phyloP scores from a whole-genome alignment of 37 sponge, comb jelly and placozoan species.

The Hexactinellida sp. region DNA sequence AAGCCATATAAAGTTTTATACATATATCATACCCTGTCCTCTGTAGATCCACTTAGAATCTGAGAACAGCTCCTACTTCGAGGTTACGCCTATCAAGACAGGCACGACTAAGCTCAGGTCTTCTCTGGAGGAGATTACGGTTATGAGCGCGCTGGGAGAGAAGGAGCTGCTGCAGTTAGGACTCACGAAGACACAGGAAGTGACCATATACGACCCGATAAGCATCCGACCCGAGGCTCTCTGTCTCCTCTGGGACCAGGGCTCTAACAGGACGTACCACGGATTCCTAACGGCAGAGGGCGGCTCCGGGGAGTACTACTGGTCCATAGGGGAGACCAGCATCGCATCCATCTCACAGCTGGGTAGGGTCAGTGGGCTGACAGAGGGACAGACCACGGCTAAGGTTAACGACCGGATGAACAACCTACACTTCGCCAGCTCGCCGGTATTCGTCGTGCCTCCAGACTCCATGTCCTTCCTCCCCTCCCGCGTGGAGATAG shows the following conservation, averaged over 20 bases:
- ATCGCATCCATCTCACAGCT: neutral
- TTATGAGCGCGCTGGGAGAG: slow-evolving; percentile 25
- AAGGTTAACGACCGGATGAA: slow-evolving; percentile 7
- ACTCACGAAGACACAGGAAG: slow-evolving; percentile 32
- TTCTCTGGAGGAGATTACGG: slow-evolving; percentile 33
- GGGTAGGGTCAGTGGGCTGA: neutral
- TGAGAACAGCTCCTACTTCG: slow-evolving; percentile 42
- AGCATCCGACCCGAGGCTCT: slow-evolving; percentile 26
- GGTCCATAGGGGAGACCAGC: slow-evolving; percentile 40
- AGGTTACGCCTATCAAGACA: slow-evolving; percentile 32
- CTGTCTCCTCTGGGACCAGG: slow-evolving; percentile 57
- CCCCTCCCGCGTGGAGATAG: slow-evolving; percentile 46
- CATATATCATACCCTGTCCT: no score
- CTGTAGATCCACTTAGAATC: slow-evolving; percentile 24
- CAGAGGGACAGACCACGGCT: neutral
- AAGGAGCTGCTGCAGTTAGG: slow-evolving; percentile 23
- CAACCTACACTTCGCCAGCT: neutral
- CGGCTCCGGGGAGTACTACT: slow-evolving; percentile 64
- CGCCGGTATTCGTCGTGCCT: slow-evolving; percentile 54
- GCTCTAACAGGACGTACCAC: slow-evolving; percentile 20
- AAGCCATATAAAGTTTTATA: neutral
- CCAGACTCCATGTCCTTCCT: slow-evolving; percentile 54
- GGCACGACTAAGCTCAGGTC: slow-evolving; percentile 27
- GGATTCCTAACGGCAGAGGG: slow-evolving; percentile 34
- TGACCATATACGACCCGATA: slow-evolving; percentile 58